Evolutionary conservation across 1,140 invertebrate species (phyloP).

Genomic region (Apis florea): DNA sequence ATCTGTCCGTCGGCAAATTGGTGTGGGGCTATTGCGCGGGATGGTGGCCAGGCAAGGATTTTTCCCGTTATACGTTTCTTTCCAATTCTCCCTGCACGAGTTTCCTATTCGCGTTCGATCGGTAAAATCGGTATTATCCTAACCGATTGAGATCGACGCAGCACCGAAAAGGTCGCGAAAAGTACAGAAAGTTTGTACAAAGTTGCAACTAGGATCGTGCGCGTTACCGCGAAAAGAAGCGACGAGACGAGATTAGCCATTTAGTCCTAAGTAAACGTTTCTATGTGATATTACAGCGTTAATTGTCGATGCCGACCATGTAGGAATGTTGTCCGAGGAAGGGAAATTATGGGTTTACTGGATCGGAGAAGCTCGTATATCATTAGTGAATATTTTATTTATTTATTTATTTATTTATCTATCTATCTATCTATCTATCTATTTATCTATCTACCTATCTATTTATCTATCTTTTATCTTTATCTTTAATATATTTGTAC

Average conservation of each 20-base stretch:
- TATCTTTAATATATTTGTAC: neutral
- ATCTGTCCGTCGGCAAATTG: slow-evolving; percentile 51
- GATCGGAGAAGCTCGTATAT: slow-evolving; percentile 72
- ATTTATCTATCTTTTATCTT: neutral
- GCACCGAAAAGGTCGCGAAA: neutral
- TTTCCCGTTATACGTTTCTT: neutral
- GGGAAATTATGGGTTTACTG: slow-evolving; percentile 71
- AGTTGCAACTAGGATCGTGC: no score
- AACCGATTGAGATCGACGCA: neutral
- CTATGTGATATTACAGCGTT: slow-evolving; percentile 59
- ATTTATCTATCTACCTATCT: neutral
- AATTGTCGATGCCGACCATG: slow-evolving; percentile 68
- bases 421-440: neutral
- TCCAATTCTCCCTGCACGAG: neutral
- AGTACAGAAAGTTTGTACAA: no score
- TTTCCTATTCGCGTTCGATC: neutral
- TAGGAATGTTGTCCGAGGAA: slow-evolving; percentile 61
- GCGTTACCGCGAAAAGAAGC: neutral
- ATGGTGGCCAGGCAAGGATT: slow-evolving; percentile 68
- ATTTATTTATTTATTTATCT: slow-evolving; percentile 12
- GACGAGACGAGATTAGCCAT: neutral
- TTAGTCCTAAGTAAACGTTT: slow-evolving; percentile 21
- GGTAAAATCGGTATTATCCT: neutral
- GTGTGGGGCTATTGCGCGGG: slow-evolving; percentile 64
- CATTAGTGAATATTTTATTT: slow-evolving; percentile 62